These are phyloP conservation scores for Drosophila meridionalis DNA, from an alignment of 2,888 invertebrate genomes.

Conservation along the genomic window DNA sequence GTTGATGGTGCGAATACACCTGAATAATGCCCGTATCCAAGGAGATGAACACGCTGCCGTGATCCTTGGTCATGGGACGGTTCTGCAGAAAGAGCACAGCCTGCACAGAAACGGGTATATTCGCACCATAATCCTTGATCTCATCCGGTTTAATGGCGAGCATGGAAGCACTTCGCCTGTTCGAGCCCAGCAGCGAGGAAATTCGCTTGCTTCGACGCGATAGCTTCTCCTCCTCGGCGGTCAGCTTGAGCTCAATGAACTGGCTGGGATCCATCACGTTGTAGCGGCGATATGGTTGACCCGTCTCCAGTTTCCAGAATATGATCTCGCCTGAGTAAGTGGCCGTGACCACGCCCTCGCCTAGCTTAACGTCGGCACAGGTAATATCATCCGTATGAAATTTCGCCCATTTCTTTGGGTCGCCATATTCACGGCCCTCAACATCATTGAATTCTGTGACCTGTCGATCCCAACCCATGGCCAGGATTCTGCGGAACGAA, in stretches of 20 bases:
- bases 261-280: conserved; percentile 83
- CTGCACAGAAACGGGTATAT: conserved; percentile 87
- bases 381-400: conserved; percentile 91
- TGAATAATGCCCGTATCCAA: conserved; percentile 91
- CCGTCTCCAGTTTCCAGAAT: conserved; percentile 93
- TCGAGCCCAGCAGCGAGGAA: conserved; percentile 4
- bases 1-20: conserved; percentile 92
- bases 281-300: conserved; percentile 88
- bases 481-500: conserved; percentile 88
- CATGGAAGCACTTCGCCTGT: conserved; percentile 3
- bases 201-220: conserved; percentile 43
- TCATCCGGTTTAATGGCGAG: conserved; percentile 27
- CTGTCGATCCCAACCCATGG: conserved; percentile 91
- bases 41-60: conserved; percentile 89
- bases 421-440: conserved; percentile 86
- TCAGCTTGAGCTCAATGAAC: conserved; percentile 81
- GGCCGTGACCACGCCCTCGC: conserved; percentile 89
- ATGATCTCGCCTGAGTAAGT: conserved; percentile 92
- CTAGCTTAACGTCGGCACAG: conserved; percentile 88
- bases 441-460: conserved; percentile 89
- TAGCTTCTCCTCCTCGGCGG: conserved; percentile 45
- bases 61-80: conserved; percentile 86
- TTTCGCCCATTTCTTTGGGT: conserved; percentile 89
- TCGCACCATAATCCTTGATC: conserved; percentile 43
- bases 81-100: conserved; percentile 89